A percentile compares a stretch with the other conserved stretches of the same genome.
Conservation (phyloP, 2,113 vertebrate species). For the Onychostruthus taczanowskii region DNA sequence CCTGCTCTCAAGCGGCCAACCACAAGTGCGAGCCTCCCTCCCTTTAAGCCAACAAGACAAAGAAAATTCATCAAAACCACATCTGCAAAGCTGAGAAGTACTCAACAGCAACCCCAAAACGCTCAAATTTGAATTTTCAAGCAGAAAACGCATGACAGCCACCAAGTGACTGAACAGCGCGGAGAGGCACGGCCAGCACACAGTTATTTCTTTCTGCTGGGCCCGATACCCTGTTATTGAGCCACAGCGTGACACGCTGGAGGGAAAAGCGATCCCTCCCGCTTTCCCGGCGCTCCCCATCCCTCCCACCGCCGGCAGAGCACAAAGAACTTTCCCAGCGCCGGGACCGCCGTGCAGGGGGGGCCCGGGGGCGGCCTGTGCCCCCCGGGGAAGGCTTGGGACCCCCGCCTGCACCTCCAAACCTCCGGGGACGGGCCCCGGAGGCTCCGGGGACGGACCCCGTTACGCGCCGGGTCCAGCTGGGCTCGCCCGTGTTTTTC, state of each 20-base stretch:
- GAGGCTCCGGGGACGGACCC: background rate
- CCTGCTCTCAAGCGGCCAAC: background rate
- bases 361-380: background rate
- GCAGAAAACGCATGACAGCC: background rate
- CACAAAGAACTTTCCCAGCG: conserved; percentile 25
- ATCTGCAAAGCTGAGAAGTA: background rate
- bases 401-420: background rate
- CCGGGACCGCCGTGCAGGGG: background rate
- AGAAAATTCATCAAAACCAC: background rate
- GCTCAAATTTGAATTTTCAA: background rate
- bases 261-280: background rate
- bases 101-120: background rate
- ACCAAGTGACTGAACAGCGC: background rate
- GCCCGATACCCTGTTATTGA: background rate
- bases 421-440: background rate
- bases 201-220: background rate
- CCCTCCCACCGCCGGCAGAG: background rate
- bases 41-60: background rate
- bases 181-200: background rate
- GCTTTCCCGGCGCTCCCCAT: background rate
- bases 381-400: no score
- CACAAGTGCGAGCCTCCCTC: background rate
- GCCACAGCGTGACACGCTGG: background rate
- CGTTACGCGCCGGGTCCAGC: background rate
- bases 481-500: background rate